Evolutionary conservation across 2,797 vertebrate species (phyloP).

Genomic region (Chloroceryle inda): DNA sequence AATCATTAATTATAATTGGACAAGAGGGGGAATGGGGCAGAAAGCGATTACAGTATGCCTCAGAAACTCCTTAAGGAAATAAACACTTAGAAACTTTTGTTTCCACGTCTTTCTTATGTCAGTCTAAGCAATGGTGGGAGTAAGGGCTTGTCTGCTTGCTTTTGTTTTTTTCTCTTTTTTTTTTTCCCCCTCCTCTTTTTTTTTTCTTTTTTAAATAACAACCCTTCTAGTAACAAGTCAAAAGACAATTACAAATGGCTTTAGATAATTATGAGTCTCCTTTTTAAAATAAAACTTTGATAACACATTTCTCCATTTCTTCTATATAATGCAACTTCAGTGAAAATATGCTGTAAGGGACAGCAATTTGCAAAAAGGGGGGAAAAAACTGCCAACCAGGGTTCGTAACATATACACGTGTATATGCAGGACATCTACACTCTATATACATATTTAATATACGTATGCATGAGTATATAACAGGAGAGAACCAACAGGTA

Average conservation of each 20-base stretch:
- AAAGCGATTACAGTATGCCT: conserved; percentile 28
- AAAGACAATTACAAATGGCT: conserved; percentile 76
- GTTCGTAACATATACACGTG: conserved; percentile 80
- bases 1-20: conserved; percentile 54
- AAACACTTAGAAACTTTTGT: not conserved
- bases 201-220: not conserved
- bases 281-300: conserved; percentile 78
- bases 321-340: conserved; percentile 76
- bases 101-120: conserved; percentile 32
- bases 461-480: conserved; percentile 75
- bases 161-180: not conserved
- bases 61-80: conserved; percentile 39
- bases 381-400: conserved; percentile 73
- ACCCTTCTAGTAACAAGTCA: conserved; percentile 61
- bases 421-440: conserved; percentile 81
- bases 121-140: not conserved
- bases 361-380: conserved; percentile 79
- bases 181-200: too few species aligned
- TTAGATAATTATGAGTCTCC: conserved; percentile 74
- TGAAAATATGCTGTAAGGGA: conserved; percentile 74
- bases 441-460: conserved; percentile 81
- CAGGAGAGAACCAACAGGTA: conserved; percentile 71
- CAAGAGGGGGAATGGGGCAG: conserved; percentile 36
- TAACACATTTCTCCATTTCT: conserved; percentile 77
- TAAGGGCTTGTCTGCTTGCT: conserved; percentile 28